These are phyloP conservation scores for Philaenus spumarius DNA, from an alignment of 1,140 invertebrate genomes.

Conservation along the genomic window DNA sequence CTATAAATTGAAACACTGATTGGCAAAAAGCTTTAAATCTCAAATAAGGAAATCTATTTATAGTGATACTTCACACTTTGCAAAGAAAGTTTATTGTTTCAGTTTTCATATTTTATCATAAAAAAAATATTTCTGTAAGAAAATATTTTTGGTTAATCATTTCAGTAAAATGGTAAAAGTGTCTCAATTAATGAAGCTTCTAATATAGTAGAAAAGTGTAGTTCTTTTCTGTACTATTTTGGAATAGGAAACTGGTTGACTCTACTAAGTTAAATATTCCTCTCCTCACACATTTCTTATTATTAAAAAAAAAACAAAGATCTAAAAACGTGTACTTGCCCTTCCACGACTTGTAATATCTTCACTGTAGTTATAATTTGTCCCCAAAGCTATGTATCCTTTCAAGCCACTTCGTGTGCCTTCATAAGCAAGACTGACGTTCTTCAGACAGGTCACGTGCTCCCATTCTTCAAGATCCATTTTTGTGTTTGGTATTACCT, in stretches of 20 bases:
- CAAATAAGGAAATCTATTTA: no score
- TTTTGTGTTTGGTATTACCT: constrained; percentile 75
- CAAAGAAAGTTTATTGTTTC: no score
- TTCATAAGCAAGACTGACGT: constrained; percentile 89
- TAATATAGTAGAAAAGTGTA: no score
- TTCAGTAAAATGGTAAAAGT: no score
- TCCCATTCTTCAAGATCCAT: constrained; percentile 90
- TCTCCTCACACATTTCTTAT: constrained; percentile 6
- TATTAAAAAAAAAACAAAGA: constrained; percentile 9
- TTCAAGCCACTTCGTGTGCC: constrained; percentile 90
- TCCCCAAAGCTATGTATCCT: constrained; percentile 93
- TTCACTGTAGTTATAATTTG: constrained; percentile 96
- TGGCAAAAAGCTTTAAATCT: no score
- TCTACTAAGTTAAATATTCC: background rate
- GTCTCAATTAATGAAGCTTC: no score
- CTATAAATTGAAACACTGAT: no score
- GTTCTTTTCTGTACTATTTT: background rate
- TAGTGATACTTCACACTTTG: no score
- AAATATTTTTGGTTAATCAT: no score
- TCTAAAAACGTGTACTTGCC: constrained; percentile 47
- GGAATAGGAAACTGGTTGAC: background rate
- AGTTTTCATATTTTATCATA: no score
- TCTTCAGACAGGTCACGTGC: constrained; percentile 91
- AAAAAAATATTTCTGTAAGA: no score
- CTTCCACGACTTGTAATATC: constrained; percentile 92